Percentiles rank a stretch among this genome's conserved stretches.
Conservation (phyloP, 2,113 vertebrate species). For the Ptilorrhoa leucosticta region DNA sequence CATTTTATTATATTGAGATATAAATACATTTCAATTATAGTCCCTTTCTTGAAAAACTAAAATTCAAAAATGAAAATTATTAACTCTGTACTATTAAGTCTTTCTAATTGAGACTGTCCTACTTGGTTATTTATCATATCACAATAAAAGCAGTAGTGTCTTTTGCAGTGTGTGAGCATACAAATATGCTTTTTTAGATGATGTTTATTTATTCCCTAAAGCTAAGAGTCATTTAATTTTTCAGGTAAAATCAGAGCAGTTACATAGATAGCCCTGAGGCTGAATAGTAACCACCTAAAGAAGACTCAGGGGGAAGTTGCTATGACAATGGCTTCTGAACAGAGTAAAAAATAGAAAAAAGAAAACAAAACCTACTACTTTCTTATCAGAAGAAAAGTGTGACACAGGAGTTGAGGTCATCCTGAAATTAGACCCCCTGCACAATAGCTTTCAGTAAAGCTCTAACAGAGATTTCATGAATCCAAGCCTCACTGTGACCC, state of each 20-base stretch:
- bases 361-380: neutral
- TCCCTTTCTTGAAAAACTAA: neutral
- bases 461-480: neutral
- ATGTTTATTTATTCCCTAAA: neutral
- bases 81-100: neutral
- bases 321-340: slow-evolving; percentile 11
- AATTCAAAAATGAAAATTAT: neutral
- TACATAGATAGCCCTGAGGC: neutral
- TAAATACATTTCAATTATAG: neutral
- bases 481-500: neutral
- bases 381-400: neutral
- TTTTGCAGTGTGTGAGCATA: neutral
- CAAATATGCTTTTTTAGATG: neutral
- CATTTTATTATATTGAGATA: neutral
- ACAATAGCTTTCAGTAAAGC: neutral
- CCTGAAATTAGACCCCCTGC: neutral
- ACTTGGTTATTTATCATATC: neutral
- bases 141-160: neutral
- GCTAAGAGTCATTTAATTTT: neutral
- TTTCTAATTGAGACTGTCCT: neutral
- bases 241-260: neutral
- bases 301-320: neutral
- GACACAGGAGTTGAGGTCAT: neutral
- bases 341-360: neutral
- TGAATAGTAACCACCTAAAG: neutral